A percentile compares a stretch with the other conserved stretches of the same genome.
Conservation (phyloP, 2,797 vertebrate species). For the Cryptoblepharus egeriae region DNA sequence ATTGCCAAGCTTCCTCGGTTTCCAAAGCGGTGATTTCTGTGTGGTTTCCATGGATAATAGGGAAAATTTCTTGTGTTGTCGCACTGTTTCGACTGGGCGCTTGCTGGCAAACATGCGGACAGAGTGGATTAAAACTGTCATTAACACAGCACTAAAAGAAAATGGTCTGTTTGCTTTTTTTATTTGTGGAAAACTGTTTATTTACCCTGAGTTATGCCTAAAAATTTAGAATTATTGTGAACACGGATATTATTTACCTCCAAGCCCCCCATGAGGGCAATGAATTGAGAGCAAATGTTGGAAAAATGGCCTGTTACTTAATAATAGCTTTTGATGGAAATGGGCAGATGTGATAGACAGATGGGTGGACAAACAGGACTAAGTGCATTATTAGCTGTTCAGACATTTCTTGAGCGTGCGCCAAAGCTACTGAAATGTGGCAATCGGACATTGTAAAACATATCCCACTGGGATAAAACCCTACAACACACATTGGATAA, state of each 20-base stretch:
- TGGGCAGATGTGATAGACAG: conserved; percentile 71
- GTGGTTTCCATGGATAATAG: conserved; percentile 28
- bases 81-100: conserved; percentile 23
- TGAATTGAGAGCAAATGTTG: conserved; percentile 47
- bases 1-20: conserved; percentile 35
- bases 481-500: conserved; percentile 36
- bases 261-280: conserved; percentile 37
- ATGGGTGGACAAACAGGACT: conserved; percentile 65
- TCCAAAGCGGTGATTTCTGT: conserved; percentile 2
- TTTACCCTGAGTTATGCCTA: conserved; percentile 53
- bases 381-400: conserved; percentile 69
- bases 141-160: conserved; percentile 43
- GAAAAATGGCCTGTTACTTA: conserved; percentile 51
- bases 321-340: conserved; percentile 60
- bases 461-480: conserved; percentile 51
- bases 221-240: conserved; percentile 50
- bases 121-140: conserved; percentile 32
- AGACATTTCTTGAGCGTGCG: conserved; percentile 69
- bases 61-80: conserved; percentile 29
- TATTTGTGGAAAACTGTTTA: conserved; percentile 41
- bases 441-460: conserved; percentile 63
- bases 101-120: conserved; percentile 33
- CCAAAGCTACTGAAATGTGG: conserved; percentile 65
- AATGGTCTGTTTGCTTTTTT: conserved; percentile 39
- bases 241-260: conserved; percentile 55